Evolutionary conservation across 2,797 vertebrate genomes (phyloP), one percentile per base, ranked within the genome.

Genomic region (Triplophysa bombifrons): DNA sequence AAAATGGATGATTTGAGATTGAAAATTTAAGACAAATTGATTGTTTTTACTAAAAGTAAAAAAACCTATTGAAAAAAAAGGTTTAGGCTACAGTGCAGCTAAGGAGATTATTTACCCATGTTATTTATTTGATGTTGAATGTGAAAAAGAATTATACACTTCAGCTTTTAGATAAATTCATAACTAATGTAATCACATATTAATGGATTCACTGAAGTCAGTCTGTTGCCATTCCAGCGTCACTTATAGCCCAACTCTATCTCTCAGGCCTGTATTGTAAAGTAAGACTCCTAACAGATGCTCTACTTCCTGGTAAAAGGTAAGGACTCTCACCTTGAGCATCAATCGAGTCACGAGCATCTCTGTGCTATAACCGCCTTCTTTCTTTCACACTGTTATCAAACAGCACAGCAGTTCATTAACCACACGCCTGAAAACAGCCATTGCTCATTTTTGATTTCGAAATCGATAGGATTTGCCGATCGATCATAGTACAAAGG

Each of bases 231-330:
- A 27, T 27, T 27, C 30, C 3, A 34, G 34, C 1, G 0, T 38
- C 34, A 38, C 41, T 41, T 41, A 41, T 63, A 76, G 72, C 66
- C 3, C 76, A 3, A n/a, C 44, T 55, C 61, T 66, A 83, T 70
- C 76, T 82, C 56, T 80, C 63, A 60, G 71, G 70, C 71, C 12
- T 66, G 66, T 78, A 83, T 76, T 72, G 78, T 84, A 81, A 78
- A 82, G 58, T 61, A 74, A 0, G 71, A 85, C 72, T 61, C 66
- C 56, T 44, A 78, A 84, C 88, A 88, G 87, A 88, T 87, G 81
- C 86, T 68, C 79, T 38, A 66, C 84, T 85, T 78, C 85, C 77
- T 87, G 83, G 84, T 83, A 86, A 88, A 88, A 91, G 87, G 88
- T 88, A 86, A 91, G 65, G 76, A 27, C 70, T 78, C 64, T 69